A percentile compares a stretch with the other conserved stretches of the same genome.
phyloP scores from a whole-genome alignment of 2,797 vertebrate species.

The Silurus aristotelis region DNA sequence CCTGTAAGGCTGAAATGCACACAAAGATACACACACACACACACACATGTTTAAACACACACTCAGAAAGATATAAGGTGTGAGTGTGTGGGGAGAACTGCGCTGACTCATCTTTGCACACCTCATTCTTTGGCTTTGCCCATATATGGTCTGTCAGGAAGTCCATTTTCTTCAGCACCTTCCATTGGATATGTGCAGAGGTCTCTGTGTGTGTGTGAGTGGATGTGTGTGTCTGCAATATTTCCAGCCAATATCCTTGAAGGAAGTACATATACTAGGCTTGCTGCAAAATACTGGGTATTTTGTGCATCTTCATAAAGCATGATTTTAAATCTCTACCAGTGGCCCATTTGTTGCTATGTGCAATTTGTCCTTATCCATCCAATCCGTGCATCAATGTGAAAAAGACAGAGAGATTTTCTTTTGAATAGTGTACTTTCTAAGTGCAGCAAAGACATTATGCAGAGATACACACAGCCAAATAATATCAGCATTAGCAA shows the following conservation, averaged over 20 bases:
- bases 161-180: conserved; percentile 18
- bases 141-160: conserved; percentile 73
- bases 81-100: conserved; percentile 36
- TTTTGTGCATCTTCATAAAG: conserved; percentile 5
- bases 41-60: conserved; percentile 1
- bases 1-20: neutral
- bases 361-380: neutral
- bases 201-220: neutral
- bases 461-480: neutral
- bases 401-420: neutral
- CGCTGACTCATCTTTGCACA: conserved; percentile 79
- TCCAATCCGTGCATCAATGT: neutral
- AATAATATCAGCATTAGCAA: neutral
- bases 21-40: conserved; percentile 3
- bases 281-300: neutral
- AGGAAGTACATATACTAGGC: neutral
- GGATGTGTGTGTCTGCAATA: neutral
- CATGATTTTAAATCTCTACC: neutral
- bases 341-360: neutral
- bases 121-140: conserved; percentile 72
- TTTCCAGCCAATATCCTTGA: neutral
- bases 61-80: neutral
- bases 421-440: neutral
- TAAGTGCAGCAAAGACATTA: neutral
- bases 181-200: conserved; percentile 10